Conservation (phyloP, 2,888 invertebrate species). For the Tholera decimalis region DNA sequence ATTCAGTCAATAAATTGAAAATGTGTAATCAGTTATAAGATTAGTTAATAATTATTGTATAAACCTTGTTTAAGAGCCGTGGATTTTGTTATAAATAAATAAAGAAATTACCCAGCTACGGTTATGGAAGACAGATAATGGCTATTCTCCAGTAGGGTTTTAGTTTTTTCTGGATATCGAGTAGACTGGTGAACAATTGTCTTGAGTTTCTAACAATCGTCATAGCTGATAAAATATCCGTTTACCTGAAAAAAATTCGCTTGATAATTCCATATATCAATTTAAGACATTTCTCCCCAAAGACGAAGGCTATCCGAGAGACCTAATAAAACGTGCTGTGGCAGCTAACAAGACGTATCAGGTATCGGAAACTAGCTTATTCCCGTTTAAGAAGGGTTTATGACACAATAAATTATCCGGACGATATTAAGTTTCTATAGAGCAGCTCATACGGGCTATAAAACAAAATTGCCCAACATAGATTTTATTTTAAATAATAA, state of each 20-base stretch:
- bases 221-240: background rate
- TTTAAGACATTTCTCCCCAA: constrained; percentile 8
- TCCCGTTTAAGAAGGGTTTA: constrained; percentile 15
- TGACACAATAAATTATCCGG: constrained; percentile 31
- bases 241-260: background rate
- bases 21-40: no score
- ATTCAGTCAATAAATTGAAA: no score
- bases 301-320: background rate
- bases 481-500: background rate
- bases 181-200: no score
- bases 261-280: background rate
- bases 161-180: no score
- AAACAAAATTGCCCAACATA: background rate
- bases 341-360: constrained; percentile 10
- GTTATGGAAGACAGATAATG: no score
- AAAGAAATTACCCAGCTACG: no score
- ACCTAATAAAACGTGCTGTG: constrained; percentile 15
- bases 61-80: no score
- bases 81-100: no score
- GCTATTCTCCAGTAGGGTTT: no score
- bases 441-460: background rate
- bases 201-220: background rate
- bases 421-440: constrained; percentile 12
- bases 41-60: no score
- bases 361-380: constrained; percentile 11